Conservation (phyloP, 2,113 vertebrate species). For the Austrofundulus limnaeus region DNA sequence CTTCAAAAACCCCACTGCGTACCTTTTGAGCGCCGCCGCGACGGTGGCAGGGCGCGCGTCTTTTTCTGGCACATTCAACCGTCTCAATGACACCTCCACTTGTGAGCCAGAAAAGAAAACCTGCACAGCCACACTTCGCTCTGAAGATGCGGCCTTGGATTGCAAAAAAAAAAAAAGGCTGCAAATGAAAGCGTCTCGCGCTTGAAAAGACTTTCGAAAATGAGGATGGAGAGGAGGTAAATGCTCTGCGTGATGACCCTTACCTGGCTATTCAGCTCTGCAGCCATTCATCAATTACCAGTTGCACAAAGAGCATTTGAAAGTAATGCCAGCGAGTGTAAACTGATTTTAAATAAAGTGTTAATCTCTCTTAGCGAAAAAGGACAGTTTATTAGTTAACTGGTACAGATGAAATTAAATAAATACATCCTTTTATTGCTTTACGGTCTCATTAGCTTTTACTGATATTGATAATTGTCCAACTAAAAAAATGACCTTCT, state of each 20-base stretch:
- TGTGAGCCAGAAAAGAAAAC: slow-evolving; percentile 19
- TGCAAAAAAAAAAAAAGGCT: slow-evolving; percentile 48
- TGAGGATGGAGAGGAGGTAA: slow-evolving; percentile 36
- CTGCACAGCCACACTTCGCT: slow-evolving; percentile 10
- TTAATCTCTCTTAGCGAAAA: background rate
- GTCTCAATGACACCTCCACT: slow-evolving; percentile 32
- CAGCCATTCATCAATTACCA: slow-evolving; percentile 29
- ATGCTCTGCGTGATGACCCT: slow-evolving; percentile 33
- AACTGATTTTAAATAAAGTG: slow-evolving; percentile 23
- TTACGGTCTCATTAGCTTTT: too few species aligned
- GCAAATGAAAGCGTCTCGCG: slow-evolving; percentile 51
- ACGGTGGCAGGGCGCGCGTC: slow-evolving; percentile 33
- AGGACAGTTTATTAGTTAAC: background rate
- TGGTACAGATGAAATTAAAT: background rate
- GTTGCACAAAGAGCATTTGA: slow-evolving; percentile 15
- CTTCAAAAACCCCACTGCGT: slow-evolving; percentile 38
- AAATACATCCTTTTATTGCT: background rate
- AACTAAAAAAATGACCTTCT: too few species aligned
- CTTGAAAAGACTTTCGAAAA: slow-evolving; percentile 28
- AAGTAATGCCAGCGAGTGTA: slow-evolving; percentile 20
- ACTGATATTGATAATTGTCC: too few species aligned
- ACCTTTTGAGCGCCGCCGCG: slow-evolving; percentile 38
- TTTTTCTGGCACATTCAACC: slow-evolving; percentile 63
- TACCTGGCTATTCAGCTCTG: slow-evolving; percentile 39
- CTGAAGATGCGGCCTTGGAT: slow-evolving; percentile 66